Evolutionary conservation across 2,888 invertebrate species (phyloP), one percentile per base, ranked within the genome.

Genomic region (Acrobasis repandana): DNA sequence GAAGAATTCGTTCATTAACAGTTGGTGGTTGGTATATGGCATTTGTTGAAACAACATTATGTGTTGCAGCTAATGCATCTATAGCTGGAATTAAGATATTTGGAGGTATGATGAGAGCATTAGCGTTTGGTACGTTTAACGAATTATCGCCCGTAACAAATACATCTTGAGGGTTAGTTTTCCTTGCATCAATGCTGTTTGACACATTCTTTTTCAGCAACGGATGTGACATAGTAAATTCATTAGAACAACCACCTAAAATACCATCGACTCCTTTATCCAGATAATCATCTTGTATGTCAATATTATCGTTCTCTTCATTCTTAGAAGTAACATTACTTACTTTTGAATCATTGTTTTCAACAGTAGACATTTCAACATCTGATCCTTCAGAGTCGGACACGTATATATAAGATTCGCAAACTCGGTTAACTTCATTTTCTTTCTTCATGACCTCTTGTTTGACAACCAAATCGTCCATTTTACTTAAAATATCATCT

Each of bases 401-500:
- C 14, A 54, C 1, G 20, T 14, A 16, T 20, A 54, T 20, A 20
- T 18, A 54, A 14, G 18, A 9, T 38, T 11, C n/a, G 14, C 14
- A 49, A 9, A 18, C 1, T 11, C 49, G 16, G 15, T 50, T 50
- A 28, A 14, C 3, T 11, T 38, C 38, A 10, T 33, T 50, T 6
- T 28, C n/a, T 15, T 5, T 8, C 10, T 52, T 52, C n/a, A 3
- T n/a, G 2, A 15, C 34, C 6, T 52, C 34, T 52, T 52, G 15
- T 34, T 52, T 34, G 9, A 52, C 10, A 2, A 15, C 6, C 8
- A 15, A 9, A 52, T 38, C 18, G 9, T 38, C 38, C 54, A 54
- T 54, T 38, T 54, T 54, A 3, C 10, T 18, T 20, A 54, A 54
- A 38, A 54, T 38, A 38, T 54, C 54, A 20, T 54, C 54, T 1